Evolutionary conservation across 1,140 invertebrate genomes (phyloP).

Genomic region (Hycleus phaleratus): DNA sequence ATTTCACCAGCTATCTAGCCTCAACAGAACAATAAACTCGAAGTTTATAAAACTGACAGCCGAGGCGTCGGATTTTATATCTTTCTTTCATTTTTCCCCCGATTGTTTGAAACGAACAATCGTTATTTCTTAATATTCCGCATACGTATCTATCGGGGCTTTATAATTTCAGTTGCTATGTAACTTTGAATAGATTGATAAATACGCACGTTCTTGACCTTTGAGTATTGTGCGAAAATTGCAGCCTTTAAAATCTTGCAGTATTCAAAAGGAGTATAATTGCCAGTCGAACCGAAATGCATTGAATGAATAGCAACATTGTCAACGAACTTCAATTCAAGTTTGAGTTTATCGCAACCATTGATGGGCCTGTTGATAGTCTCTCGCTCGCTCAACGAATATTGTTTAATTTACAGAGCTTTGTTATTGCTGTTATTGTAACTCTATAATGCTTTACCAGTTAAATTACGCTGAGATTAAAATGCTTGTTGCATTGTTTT

Average conservation of each 20-base stretch:
- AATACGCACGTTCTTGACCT: no score
- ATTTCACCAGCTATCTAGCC: background rate
- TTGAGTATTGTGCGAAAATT: conserved; percentile 1
- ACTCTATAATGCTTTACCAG: background rate
- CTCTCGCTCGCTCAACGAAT: no score
- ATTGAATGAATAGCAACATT: background rate
- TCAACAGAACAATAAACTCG: background rate
- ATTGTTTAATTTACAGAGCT: conserved; percentile 1
- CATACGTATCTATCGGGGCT: background rate
- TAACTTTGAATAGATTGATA: no score
- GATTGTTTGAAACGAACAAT: background rate
- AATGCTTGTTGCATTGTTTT: no score
- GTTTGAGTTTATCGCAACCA: background rate
- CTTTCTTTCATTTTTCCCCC: background rate
- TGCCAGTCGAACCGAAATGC: conserved; percentile 2
- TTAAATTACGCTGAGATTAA: no score
- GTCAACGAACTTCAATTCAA: no score
- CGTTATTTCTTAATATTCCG: background rate
- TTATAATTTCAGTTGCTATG: no score
- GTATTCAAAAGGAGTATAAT: conserved; percentile 5
- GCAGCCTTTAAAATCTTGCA: conserved; percentile 2
- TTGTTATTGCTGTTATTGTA: conserved; percentile 2
- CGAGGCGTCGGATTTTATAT: no score
- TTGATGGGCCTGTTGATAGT: conserved; percentile 8
- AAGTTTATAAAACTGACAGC: background rate